A percentile compares a stretch with the other conserved stretches of the same genome.
phyloP scores from a whole-genome alignment of 2,888 invertebrate species.

The Gari tellinella region DNA sequence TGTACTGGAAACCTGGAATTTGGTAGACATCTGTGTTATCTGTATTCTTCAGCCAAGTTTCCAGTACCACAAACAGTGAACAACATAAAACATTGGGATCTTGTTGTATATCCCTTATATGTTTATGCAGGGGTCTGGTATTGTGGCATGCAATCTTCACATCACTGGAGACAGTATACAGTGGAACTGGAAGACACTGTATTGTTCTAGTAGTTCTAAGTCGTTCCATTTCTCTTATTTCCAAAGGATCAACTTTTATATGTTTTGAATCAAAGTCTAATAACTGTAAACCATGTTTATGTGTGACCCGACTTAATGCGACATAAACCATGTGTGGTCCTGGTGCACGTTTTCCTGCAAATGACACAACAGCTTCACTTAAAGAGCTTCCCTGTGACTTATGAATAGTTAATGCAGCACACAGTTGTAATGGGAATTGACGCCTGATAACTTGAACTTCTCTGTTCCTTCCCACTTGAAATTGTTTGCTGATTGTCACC shows the following conservation, averaged over 20 bases:
- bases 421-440: conserved; percentile 43
- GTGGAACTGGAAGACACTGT: no score
- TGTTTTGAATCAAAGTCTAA: conserved; percentile 9
- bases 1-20: background rate
- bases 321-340: conserved; percentile 38
- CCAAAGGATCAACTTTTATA: background rate
- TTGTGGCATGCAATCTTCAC: conserved; percentile 19
- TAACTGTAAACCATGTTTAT: conserved; percentile 24
- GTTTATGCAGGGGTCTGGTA: conserved; percentile 14
- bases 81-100: background rate
- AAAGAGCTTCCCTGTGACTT: conserved; percentile 44
- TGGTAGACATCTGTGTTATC: background rate
- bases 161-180: background rate
- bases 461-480: background rate
- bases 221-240: conserved; percentile 37
- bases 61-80: background rate
- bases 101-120: conserved; percentile 15
- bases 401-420: conserved; percentile 45
- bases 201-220: conserved; percentile 6
- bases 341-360: conserved; percentile 1
- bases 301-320: conserved; percentile 29
- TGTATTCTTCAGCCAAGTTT: background rate
- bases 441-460: conserved; percentile 6
- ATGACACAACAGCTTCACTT: conserved; percentile 17
- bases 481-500: background rate